Evolutionary conservation across 2,888 invertebrate genomes (phyloP).

Genomic region (Andrena flavipes): DNA sequence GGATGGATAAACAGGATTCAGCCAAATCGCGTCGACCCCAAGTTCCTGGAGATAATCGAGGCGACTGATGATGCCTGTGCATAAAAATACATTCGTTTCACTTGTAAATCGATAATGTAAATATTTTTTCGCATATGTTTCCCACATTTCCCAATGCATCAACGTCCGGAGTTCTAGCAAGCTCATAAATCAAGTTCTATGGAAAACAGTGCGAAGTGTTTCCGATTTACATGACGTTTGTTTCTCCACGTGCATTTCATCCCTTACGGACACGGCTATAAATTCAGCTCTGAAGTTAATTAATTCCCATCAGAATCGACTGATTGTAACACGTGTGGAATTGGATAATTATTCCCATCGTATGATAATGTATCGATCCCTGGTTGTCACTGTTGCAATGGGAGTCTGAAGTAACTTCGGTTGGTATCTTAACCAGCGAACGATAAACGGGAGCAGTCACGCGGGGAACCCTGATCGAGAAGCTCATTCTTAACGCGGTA

Average conservation of each 20-base stretch:
- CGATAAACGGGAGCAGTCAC: slow-evolving; percentile 21
- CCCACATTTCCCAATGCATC: neutral
- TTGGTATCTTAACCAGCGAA: slow-evolving; percentile 39
- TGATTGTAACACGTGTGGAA: neutral
- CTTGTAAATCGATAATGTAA: neutral
- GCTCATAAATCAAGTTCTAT: neutral
- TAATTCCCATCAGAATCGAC: neutral
- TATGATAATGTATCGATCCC: slow-evolving; percentile 33
- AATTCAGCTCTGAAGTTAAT: neutral
- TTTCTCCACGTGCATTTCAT: no score
- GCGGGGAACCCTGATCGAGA: neutral
- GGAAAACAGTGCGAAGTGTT: neutral
- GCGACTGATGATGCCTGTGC: slow-evolving; percentile 73
- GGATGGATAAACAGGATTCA: slow-evolving; percentile 77
- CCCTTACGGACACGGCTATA: no score
- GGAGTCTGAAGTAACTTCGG: slow-evolving; percentile 35
- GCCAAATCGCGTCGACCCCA: slow-evolving; percentile 75
- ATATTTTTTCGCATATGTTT: no score
- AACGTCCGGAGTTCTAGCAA: neutral
- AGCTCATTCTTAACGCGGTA: neutral
- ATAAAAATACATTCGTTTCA: neutral
- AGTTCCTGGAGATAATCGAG: slow-evolving; percentile 75
- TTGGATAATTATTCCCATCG: slow-evolving; percentile 14
- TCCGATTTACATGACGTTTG: neutral
- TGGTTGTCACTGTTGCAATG: slow-evolving; percentile 3